Base-by-base conservation (phyloP, 2,888 invertebrate species). In the Athalia circularis region DNA sequence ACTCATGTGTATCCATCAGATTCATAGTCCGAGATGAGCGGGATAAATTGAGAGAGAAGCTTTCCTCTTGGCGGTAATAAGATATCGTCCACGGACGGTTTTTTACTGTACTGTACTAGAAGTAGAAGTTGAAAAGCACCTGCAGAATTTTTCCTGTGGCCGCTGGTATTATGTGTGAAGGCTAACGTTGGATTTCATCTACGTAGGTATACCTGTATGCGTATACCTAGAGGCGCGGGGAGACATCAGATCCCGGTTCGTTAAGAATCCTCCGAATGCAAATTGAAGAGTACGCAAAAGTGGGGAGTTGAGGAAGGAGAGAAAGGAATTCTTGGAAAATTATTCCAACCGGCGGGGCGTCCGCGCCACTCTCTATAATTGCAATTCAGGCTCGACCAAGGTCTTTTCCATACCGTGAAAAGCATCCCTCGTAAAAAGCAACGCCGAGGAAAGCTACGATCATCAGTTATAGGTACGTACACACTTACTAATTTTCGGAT, bases 351-450 rank as follows among this genome's bases (percentile, higher is more conserved):
- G 70, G 43, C 47, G 59, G 1, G 29, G 29, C 29, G 29, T 29
- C 29, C 29, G 29, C 29, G 29, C 72, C 72, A 72, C 72, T 72
- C 45, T 72, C 57, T 57, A 47, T 72, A 72, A 72, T 72, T 72
- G 29, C 72, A 59, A 72, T 72, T 15, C 57, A 72, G 72, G n/a
- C 72, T 72, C 57, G 47, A 72, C 45, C 54, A 11, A 45, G 3
- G 43, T 54, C 54, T 54, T 5, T 54, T 65, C 0, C 8, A 59
- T n/a, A 7, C 29, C 7, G 3, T 62, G 5, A n/a, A 4, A 61
- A 15, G 29, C 13, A 15, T 29, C 15, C 3, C 29, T 29, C 0
- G 29, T 29, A 29, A 29, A 29, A 29, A 29, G 29, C 1, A 29
- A 29, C 29, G 29, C 2, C 1, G 29, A 29, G 2, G 2, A 29